Conservation (phyloP, 2,888 invertebrate genomes). For the Pilophorus perplexus region DNA sequence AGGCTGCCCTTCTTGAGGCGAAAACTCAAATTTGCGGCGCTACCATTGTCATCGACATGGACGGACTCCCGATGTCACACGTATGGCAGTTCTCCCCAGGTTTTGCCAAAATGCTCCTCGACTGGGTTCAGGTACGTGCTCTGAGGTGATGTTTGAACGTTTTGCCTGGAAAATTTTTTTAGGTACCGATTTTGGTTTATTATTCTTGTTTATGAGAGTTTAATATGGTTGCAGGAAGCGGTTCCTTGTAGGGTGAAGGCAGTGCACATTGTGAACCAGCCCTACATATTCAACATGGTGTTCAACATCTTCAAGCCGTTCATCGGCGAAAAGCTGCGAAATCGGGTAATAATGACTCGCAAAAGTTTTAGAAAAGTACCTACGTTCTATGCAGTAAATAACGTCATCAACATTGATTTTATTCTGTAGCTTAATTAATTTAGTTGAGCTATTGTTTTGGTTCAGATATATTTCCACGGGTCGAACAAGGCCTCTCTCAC, state of each 20-base stretch:
- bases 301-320: conserved; percentile 88
- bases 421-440: no score
- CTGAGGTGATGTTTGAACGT: neutral
- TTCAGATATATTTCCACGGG: conserved; percentile 72
- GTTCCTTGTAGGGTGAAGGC: conserved; percentile 83
- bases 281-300: conserved; percentile 84
- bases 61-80: conserved; percentile 75
- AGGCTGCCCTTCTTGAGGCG: conserved; percentile 79
- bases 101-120: conserved; percentile 79
- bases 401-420: neutral
- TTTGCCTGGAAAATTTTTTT: neutral
- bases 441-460: no score
- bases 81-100: conserved; percentile 83
- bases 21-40: conserved; percentile 68
- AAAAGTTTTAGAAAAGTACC: no score
- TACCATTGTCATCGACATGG: conserved; percentile 81
- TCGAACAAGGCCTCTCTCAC: conserved; percentile 70
- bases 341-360: no score
- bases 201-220: neutral
- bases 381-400: no score
- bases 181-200: no score
- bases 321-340: conserved; percentile 78
- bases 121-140: conserved; percentile 68
- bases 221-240: conserved; percentile 64
- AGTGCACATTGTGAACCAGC: conserved; percentile 85